Evolutionary conservation across 2,888 invertebrate species (phyloP), one percentile per base, ranked within the genome.

Genomic region (Rhagophthalmus giganteus): DNA sequence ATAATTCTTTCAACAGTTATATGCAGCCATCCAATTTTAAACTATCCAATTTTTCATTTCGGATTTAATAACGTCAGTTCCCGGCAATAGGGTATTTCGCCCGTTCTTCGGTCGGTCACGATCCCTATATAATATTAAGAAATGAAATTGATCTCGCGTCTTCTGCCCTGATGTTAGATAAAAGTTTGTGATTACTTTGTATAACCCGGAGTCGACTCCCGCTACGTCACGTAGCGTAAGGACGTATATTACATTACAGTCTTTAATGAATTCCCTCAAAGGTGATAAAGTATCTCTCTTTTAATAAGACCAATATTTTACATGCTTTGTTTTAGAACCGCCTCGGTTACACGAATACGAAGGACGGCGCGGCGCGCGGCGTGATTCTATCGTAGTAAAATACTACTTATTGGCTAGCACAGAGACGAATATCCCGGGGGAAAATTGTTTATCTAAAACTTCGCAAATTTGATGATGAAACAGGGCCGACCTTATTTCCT

Each of bases 41-140:
- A 74, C 73, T 73, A 73, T 70, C 73, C 74, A 74, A 74, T 74
- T 74, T 74, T 73, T 74, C 74, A 74, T 74, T 73, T 73, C 69
- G 72, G 71, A 73, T 74, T 74, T 74, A 74, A 74, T 74, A 74
- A 74, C 73, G 73, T 73, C 72, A 73, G 71, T 68, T 61, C 66
- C 57, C 64, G 63, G 64, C 65, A 64, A 66, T 67, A 63, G 65
- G 65, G 65, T 63, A 68, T 67, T 66, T 63, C 62, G 63, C 63
- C 64, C 64, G 61, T 64, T 65, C 62, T 61, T 59, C 65, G 65
- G 61, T 66, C 66, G 70, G 72, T 72, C 73, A 72, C 73, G 73
- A 72, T 69, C 69, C 70, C 72, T 69, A 73, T 72, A 72, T 72
- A 72, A 71, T 71, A 71, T 70, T 71, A 71, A 72, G 71, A 72